Conservation (phyloP, 2,113 vertebrate species). For the Uria aalge region DNA sequence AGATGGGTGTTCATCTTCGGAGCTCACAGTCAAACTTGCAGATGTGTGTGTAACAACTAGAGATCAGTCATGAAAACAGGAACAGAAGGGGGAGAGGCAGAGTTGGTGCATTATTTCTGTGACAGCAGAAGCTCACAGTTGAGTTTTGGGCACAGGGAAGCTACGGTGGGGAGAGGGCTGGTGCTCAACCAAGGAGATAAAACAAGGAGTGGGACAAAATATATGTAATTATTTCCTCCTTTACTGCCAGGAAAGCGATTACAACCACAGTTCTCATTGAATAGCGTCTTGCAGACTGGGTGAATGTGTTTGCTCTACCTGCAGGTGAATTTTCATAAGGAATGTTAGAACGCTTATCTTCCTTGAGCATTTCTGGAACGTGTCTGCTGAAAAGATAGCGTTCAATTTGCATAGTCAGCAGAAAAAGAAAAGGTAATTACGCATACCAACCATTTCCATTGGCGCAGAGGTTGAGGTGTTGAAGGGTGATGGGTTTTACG, state of each 20-base stretch:
- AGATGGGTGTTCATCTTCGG: not conserved
- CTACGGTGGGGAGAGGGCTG: not conserved
- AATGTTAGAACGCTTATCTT: not conserved
- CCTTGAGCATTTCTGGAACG: not conserved
- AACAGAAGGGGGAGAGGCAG: not conserved
- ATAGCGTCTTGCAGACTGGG: not conserved
- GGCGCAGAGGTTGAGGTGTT: not conserved
- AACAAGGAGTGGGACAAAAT: not conserved
- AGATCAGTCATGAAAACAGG: not conserved
- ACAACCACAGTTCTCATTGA: not conserved
- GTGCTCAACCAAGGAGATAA: not conserved
- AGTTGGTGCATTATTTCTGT: not conserved
- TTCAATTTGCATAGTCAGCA: not conserved
- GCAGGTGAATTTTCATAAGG: not conserved
- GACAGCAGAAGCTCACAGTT: not conserved
- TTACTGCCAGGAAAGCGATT: not conserved
- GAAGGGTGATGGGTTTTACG: not conserved
- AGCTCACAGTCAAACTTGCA: not conserved
- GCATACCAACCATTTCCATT: not conserved
- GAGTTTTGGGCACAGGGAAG: not conserved
- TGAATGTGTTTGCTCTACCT: not conserved
- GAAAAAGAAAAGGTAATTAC: not conserved
- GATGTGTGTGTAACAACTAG: not conserved
- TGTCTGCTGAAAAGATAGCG: not conserved
- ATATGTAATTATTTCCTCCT: not conserved